Conservation (phyloP, 2,797 vertebrate species). For the Salmo trutta region DNA sequence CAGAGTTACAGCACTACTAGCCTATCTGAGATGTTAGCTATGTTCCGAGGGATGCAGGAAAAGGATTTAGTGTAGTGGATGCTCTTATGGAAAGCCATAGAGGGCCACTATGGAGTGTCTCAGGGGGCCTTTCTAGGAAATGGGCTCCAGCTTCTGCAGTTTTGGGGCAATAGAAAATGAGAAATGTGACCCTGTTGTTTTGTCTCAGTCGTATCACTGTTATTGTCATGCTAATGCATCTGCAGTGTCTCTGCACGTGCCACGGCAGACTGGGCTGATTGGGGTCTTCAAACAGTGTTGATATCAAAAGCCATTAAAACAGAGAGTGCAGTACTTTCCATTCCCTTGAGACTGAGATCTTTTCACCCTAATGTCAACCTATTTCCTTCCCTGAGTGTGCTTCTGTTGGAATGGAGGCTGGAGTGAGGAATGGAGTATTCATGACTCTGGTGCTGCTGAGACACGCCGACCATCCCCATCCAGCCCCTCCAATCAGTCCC, state of each 20-base stretch:
- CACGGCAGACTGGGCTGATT: slow-evolving; percentile 30
- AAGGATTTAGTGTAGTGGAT: slow-evolving; percentile 36
- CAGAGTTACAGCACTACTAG: slow-evolving; percentile 28
- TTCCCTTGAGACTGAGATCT: slow-evolving; percentile 38
- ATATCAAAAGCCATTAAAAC: slow-evolving; percentile 9
- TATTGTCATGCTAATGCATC: slow-evolving; percentile 55
- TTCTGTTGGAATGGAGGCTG: slow-evolving; percentile 18
- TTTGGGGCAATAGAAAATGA: slow-evolving; percentile 45
- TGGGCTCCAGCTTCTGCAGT: slow-evolving; percentile 36
- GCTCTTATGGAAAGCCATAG: slow-evolving; percentile 30
- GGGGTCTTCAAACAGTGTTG: slow-evolving; percentile 29
- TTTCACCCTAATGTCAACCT: slow-evolving; percentile 30
- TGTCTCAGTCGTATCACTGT: slow-evolving; percentile 24
- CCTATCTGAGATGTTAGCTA: slow-evolving; percentile 28
- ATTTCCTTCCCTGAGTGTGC: slow-evolving; percentile 18
- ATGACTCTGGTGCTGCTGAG: neutral
- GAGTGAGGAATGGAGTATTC: slow-evolving; percentile 18
- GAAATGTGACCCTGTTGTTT: slow-evolving; percentile 42
- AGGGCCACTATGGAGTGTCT: slow-evolving; percentile 22
- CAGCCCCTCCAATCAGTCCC: no score
- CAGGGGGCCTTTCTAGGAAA: slow-evolving; percentile 45
- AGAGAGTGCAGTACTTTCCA: slow-evolving; percentile 31
- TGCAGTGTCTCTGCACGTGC: slow-evolving; percentile 31
- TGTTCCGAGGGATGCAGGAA: slow-evolving; percentile 13
- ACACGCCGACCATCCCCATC: no score